These are phyloP conservation scores for Acleris literana DNA, from an alignment of 2,888 invertebrate genomes.

Conservation along the genomic window DNA sequence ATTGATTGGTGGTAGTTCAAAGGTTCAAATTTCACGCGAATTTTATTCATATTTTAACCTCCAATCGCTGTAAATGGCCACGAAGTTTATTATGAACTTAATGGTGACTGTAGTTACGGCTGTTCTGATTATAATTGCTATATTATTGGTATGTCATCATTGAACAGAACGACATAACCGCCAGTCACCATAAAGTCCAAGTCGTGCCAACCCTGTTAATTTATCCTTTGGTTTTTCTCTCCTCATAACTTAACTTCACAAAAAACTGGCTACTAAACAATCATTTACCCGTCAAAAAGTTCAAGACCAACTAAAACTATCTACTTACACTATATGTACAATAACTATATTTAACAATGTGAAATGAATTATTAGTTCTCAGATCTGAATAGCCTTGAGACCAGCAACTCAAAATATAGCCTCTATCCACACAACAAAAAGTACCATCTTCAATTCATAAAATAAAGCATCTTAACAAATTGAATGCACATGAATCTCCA, in stretches of 20 bases:
- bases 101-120: no score
- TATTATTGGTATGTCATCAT: no score
- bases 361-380: conserved; percentile 23
- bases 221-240: not conserved
- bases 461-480: no score
- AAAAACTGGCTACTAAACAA: not conserved
- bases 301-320: conserved; percentile 3
- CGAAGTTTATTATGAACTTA: no score
- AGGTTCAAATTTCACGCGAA: no score
- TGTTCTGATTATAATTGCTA: no score
- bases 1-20: no score
- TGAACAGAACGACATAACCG: no score
- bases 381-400: conserved; percentile 20
- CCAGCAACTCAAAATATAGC: conserved; percentile 9
- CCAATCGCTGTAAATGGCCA: no score
- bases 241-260: not conserved
- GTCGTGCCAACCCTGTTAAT: not conserved
- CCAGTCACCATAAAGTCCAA: not conserved
- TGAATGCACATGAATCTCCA: no score
- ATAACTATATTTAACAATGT: conserved; percentile 20
- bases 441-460: no score
- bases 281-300: conserved; percentile 17
- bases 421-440: not conserved
- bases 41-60: no score
- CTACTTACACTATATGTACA: conserved; percentile 26